phyloP scores from a whole-genome alignment of 1,140 invertebrate genomes.

The Tribolium castaneum region DNA sequence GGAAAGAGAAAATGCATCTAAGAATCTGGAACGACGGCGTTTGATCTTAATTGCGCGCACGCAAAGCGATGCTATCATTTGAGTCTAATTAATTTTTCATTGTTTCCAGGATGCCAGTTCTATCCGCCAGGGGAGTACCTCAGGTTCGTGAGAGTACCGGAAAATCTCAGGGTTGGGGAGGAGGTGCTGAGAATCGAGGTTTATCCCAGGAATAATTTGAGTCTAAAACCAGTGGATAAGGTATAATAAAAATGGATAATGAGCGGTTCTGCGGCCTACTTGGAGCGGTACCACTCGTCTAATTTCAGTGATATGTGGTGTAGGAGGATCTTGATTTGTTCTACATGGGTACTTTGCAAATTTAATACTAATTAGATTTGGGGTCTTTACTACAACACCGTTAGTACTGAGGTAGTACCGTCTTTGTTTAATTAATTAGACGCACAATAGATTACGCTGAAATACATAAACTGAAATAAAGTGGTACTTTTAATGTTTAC shows the following conservation, averaged over 20 bases:
- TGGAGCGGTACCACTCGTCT: too few relatives aligned
- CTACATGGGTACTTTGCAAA: too few relatives aligned
- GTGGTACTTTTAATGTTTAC: too few relatives aligned
- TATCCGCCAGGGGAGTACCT: conserved; percentile 81
- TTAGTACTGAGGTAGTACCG: too few relatives aligned
- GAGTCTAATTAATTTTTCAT: background rate
- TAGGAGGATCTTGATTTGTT: too few relatives aligned
- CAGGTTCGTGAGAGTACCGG: conserved; percentile 80
- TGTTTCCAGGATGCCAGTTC: conserved; percentile 81
- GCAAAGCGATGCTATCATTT: background rate
- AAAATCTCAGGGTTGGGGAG: conserved; percentile 74
- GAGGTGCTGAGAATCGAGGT: conserved; percentile 80
- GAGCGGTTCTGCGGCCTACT: background rate
- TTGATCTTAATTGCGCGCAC: background rate
- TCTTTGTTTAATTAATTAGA: too few relatives aligned
- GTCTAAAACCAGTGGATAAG: conserved; percentile 78
- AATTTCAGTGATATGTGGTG: too few relatives aligned
- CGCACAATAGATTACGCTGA: too few relatives aligned
- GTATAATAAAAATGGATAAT: conserved; percentile 57
- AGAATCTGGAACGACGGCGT: conserved; percentile 12
- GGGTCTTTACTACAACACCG: too few relatives aligned
- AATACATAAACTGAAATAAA: too few relatives aligned
- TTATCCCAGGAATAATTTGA: conserved; percentile 77
- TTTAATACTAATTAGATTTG: too few relatives aligned
- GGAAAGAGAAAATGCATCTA: conserved; percentile 12